A percentile compares a stretch with the other conserved stretches of the same genome.
These are phyloP conservation scores for Andrena hattorfiana DNA, from an alignment of 2,888 invertebrate species.

Conservation along the genomic window DNA sequence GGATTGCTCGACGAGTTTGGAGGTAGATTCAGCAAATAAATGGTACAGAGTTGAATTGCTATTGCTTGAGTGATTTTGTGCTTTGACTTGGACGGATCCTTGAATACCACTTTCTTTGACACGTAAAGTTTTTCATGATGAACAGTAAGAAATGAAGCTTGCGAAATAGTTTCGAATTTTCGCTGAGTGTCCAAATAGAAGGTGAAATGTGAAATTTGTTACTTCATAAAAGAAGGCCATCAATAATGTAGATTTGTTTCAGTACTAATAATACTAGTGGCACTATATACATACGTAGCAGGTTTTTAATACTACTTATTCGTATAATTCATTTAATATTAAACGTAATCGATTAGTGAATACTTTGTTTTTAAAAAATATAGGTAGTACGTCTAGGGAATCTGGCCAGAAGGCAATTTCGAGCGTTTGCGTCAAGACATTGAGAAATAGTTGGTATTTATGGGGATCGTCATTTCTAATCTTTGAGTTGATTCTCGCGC, in stretches of 20 bases:
- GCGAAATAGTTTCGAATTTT: not conserved
- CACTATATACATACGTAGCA: no score
- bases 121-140: not conserved
- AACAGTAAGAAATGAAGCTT: not conserved
- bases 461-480: constrained; percentile 14
- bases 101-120: not conserved
- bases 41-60: constrained; percentile 13
- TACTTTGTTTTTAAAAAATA: not conserved
- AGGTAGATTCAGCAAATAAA: constrained; percentile 15
- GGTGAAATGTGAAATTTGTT: not conserved
- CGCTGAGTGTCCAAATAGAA: not conserved
- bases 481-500: constrained; percentile 27
- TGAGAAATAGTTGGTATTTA: not conserved
- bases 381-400: not conserved
- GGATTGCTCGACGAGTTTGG: constrained; percentile 18
- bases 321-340: not conserved
- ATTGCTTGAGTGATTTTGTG: constrained; percentile 16
- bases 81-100: constrained; percentile 8
- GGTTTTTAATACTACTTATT: not conserved
- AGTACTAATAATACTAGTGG: no score
- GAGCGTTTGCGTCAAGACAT: not conserved
- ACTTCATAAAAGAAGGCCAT: no score
- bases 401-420: not conserved
- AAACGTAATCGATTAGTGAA: not conserved
- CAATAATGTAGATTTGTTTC: no score